Conservation (phyloP, 23 tunicate species). For the Trididemnum nubilum region DNA sequence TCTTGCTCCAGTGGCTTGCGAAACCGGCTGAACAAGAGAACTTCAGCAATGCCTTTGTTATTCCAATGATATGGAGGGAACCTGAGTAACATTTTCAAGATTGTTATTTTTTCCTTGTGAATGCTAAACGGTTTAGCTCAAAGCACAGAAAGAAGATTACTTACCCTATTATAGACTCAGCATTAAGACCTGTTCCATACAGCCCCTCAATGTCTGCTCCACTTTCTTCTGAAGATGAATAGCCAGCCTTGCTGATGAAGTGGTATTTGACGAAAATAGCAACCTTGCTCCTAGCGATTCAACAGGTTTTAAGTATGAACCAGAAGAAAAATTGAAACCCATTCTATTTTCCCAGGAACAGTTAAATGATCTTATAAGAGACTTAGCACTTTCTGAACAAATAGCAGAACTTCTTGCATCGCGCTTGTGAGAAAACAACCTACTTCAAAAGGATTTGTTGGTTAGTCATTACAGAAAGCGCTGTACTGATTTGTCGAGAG, state of each 20-base stretch:
- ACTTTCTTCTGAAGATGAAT: background rate
- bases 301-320: conserved; percentile 19
- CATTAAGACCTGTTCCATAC: conserved; percentile 29
- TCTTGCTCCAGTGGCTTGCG: conserved; percentile 31
- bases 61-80: conserved; percentile 34
- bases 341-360: conserved; percentile 27
- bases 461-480: conserved; percentile 34
- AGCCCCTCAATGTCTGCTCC: conserved; percentile 21
- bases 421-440: conserved; percentile 18
- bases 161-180: conserved; percentile 22
- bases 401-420: conserved; percentile 37
- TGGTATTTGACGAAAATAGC: conserved; percentile 24
- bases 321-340: conserved; percentile 29
- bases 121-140: conserved; percentile 28
- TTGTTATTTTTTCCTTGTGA: conserved; percentile 30
- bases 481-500: conserved; percentile 14
- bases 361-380: conserved; percentile 36
- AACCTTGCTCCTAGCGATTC: conserved; percentile 10
- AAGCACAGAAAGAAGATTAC: conserved; percentile 19
- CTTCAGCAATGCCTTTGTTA: conserved; percentile 32
- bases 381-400: conserved; percentile 33
- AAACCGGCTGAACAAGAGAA: conserved; percentile 27
- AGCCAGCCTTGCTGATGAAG: conserved; percentile 28
- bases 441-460: conserved; percentile 20
- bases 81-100: conserved; percentile 17